Percentiles rank a stretch among this genome's conserved stretches.
Evolutionary conservation across 1,140 invertebrate genomes (phyloP).

Genomic region (Drosophila oshimai): DNA sequence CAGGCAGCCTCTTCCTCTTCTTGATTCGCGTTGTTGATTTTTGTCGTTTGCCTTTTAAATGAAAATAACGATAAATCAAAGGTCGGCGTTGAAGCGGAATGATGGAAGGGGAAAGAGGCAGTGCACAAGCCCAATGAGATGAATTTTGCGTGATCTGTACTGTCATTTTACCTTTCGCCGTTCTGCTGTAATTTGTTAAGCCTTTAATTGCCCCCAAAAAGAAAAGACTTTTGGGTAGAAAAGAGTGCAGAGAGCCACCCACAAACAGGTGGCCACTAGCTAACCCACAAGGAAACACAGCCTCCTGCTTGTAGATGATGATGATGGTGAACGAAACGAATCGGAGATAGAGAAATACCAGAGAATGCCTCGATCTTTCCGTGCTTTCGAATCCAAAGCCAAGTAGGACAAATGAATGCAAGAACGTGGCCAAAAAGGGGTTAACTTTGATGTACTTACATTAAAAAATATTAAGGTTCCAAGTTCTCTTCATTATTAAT

Average conservation of each 20-base stretch:
- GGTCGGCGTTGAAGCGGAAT: slow-evolving; percentile 43
- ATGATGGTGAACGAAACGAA: too few relatives aligned
- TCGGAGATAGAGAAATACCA: slow-evolving; percentile 36
- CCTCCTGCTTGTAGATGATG: neutral
- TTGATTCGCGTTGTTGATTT: slow-evolving; percentile 59
- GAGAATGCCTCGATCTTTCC: neutral
- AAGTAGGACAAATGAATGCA: too few relatives aligned
- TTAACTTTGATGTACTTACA: too few relatives aligned
- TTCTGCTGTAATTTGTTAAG: slow-evolving; percentile 42
- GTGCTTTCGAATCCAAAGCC: slow-evolving; percentile 42
- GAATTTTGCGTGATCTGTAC: slow-evolving; percentile 16
- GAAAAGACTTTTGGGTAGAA: neutral
- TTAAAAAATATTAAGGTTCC: too few relatives aligned
- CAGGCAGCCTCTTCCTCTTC: neutral
- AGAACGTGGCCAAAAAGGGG: neutral
- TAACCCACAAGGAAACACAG: neutral
- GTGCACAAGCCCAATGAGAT: slow-evolving; percentile 15
- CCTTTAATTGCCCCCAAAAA: slow-evolving; percentile 50
- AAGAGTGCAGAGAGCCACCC: slow-evolving; percentile 6
- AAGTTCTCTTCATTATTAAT: too few relatives aligned
- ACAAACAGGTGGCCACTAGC: slow-evolving; percentile 9
- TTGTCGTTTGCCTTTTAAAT: slow-evolving; percentile 80
- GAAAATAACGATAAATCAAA: slow-evolving; percentile 80
- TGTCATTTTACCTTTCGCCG: neutral
- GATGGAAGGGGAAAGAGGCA: neutral